Percentiles rank a stretch among this genome's conserved stretches.
Evolutionary conservation across 2,113 vertebrate genomes (phyloP).

Genomic region (Papio anubis): DNA sequence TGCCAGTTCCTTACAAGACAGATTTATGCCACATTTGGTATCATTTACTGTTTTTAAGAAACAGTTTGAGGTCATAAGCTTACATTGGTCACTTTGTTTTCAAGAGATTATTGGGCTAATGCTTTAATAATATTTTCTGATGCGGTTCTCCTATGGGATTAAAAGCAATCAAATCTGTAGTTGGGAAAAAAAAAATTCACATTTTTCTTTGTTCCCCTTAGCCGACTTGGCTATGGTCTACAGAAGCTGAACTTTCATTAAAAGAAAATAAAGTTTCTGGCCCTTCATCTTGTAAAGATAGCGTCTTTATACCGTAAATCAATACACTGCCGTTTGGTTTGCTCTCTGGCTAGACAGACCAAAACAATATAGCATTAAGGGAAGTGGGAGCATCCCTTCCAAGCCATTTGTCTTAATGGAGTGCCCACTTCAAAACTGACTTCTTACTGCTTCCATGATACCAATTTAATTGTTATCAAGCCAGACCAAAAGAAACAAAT

Average conservation of each 20-base stretch:
- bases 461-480: conserved; percentile 42
- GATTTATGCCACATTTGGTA: neutral
- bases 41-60: neutral
- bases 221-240: conserved; percentile 8
- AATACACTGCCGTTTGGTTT: conserved; percentile 55
- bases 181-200: neutral
- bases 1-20: neutral
- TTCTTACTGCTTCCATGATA: neutral
- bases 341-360: conserved; percentile 42
- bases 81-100: conserved; percentile 2
- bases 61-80: neutral
- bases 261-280: conserved; percentile 71
- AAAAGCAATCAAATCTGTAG: conserved; percentile 60
- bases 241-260: conserved; percentile 64
- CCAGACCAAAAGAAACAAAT: conserved; percentile 52
- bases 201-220: conserved; percentile 36
- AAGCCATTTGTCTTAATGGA: conserved; percentile 61
- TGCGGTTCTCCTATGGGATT: conserved; percentile 18
- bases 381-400: neutral
- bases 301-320: conserved; percentile 60
- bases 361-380: conserved; percentile 51
- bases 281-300: conserved; percentile 65
- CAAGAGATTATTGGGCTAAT: conserved; percentile 48
- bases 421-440: conserved; percentile 28
- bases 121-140: conserved; percentile 51